Evolutionary conservation across 2,113 vertebrate genomes (phyloP).

Genomic region (Pipra filicauda): DNA sequence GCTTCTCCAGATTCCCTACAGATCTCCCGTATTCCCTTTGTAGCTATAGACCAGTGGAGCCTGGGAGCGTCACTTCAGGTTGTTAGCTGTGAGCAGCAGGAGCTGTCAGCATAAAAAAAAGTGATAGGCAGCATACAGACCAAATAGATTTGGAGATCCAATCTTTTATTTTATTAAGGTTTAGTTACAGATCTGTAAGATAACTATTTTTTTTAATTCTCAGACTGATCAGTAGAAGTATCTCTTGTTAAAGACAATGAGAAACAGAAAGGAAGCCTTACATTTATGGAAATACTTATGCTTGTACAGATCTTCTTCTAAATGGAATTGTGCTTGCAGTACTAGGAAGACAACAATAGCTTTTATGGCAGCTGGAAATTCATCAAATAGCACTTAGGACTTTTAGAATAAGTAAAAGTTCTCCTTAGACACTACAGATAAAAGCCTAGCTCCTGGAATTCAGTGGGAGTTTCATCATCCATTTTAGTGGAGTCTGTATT

Average conservation of each 20-base stretch:
- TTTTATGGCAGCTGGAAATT: slow-evolving; percentile 5
- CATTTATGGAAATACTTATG: not conserved
- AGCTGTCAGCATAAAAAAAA: not conserved
- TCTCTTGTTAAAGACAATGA: not conserved
- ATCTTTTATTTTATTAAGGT: not conserved
- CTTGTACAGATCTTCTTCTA: not conserved
- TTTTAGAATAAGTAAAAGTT: not conserved
- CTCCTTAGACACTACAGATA: not conserved
- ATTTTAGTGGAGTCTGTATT: not conserved
- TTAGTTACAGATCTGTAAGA: not conserved
- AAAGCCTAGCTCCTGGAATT: slow-evolving; percentile 14
- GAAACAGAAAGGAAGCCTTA: not conserved
- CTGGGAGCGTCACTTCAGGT: not conserved
- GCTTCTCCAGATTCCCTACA: not conserved
- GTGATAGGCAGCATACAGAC: not conserved
- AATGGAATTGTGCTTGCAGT: not conserved
- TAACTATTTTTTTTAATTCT: not conserved
- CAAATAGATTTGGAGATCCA: not conserved
- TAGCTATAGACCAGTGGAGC: not conserved
- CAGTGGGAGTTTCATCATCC: slow-evolving; percentile 4
- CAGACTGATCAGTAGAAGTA: not conserved
- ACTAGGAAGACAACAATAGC: not conserved
- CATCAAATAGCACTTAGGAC: not conserved
- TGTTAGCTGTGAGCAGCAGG: not conserved
- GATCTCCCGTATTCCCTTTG: not conserved